Evolutionary conservation across 2,113 vertebrate genomes (phyloP), one percentile per base, ranked within the genome.

Genomic region (Myiozetetes cayanensis): DNA sequence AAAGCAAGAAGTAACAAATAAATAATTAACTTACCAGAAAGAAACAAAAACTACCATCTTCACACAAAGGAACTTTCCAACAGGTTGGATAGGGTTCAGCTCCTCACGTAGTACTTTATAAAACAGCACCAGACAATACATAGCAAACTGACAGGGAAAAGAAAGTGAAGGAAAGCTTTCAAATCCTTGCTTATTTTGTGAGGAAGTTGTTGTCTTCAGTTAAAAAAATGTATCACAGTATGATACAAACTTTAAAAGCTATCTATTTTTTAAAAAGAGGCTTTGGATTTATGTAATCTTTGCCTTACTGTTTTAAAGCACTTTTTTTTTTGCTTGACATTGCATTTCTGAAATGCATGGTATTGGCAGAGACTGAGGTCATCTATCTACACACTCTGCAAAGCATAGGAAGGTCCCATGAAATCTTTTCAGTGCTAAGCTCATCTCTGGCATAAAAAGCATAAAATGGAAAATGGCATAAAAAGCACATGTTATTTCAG

Each of bases 31-130:
- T 99, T 98, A 99, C 99, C 99, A 99, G 96, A 99, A 99, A 50
- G 99, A 99, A 91, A 99, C 99, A 89, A 99, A 99, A 80, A 99
- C 99, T 31, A 99, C 99, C 97, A 99, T 98, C 97, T 99, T 99
- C 96, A 99, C 99, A 94, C 99, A 99, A 6, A 99, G 98, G 96
- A 99, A 99, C 95, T 99, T 99, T 82, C 99, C 99, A 83, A 99
- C 99, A 61, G 99, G 99, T 90, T 98, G 99, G 96, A 99, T 99
- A 33, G 99, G 99, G 91, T 98, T 98, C 71, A 99, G 97, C 87
- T 99, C 99, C 78, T 99, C 99, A 91, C 98, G 98, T 6, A 99
- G 97, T 15, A 99, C 98, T 96, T 98, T 98, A 96, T 99, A 99
- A 97, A 99, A 99, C 70, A 99, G 98, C 96, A 99, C 98, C 89